Conservation (phyloP, 1,140 invertebrate species). For the Drosophila guanche region DNA sequence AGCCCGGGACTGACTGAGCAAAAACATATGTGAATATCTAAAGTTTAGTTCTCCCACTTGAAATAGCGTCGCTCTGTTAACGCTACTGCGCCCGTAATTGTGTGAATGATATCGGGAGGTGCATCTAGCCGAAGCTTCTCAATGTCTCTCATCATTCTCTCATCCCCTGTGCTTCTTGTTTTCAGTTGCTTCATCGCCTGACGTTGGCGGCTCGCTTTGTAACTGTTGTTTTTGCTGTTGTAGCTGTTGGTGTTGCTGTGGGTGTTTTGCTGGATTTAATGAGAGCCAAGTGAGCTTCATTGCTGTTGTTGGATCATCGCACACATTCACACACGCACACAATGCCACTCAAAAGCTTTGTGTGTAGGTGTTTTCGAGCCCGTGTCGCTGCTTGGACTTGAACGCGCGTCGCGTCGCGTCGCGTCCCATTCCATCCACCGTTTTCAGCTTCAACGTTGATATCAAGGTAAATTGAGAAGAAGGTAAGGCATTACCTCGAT, state of each 20-base stretch:
- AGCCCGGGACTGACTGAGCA: background rate
- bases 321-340: conserved; percentile 7
- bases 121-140: background rate
- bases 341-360: background rate
- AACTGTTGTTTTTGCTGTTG: background rate
- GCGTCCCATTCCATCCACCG: background rate
- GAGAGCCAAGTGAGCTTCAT: conserved; percentile 58
- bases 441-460: conserved; percentile 32
- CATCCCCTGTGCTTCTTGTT: conserved; percentile 2
- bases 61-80: too few species aligned
- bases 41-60: too few species aligned
- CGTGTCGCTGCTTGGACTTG: conserved; percentile 11
- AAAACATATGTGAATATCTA: background rate
- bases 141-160: background rate
- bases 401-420: too few species aligned
- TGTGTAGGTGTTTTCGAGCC: conserved; percentile 21
- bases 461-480: too few species aligned
- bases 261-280: conserved; percentile 37
- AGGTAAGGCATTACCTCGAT: too few species aligned
- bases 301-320: conserved; percentile 60
- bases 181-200: conserved; percentile 13
- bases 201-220: background rate
- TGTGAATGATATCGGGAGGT: conserved; percentile 18
- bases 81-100: too few species aligned
- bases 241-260: conserved; percentile 24